A percentile compares a stretch with the other conserved stretches of the same genome.
Conservation (phyloP, 2,888 invertebrate species). For the Lycocerus yunnanus region DNA sequence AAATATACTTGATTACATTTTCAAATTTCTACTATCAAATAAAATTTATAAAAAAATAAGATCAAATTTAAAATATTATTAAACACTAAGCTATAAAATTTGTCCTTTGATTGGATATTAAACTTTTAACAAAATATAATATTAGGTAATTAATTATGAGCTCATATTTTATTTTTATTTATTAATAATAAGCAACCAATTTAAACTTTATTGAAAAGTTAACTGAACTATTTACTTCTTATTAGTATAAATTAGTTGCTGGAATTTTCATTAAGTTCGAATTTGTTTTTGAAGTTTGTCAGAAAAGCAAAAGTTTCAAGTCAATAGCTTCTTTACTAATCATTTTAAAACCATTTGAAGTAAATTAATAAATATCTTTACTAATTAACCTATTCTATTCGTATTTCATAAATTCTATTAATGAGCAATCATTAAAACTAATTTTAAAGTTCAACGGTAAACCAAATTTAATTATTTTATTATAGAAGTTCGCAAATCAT, state of each 20-base stretch:
- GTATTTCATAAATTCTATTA: not conserved
- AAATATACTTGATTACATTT: not conserved
- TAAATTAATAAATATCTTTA: not conserved
- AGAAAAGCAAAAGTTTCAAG: conserved; percentile 3
- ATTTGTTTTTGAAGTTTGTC: conserved; percentile 3
- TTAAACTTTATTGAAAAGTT: not conserved
- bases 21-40: not conserved
- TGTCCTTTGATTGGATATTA: not conserved
- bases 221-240: conserved; percentile 6
- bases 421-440: not conserved
- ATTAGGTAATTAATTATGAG: not conserved
- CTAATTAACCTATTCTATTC: not conserved
- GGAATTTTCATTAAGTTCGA: conserved; percentile 15
- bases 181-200: not conserved
- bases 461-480: not conserved
- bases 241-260: conserved; percentile 12
- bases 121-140: not conserved
- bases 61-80: not conserved
- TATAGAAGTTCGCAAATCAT: not conserved
- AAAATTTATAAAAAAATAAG: not conserved
- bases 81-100: not conserved
- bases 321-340: not conserved
- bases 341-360: not conserved
- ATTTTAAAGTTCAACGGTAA: not conserved
- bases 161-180: not conserved